Base-by-base conservation (phyloP, 1,140 invertebrate species). In the Bathynomus jamesi region DNA sequence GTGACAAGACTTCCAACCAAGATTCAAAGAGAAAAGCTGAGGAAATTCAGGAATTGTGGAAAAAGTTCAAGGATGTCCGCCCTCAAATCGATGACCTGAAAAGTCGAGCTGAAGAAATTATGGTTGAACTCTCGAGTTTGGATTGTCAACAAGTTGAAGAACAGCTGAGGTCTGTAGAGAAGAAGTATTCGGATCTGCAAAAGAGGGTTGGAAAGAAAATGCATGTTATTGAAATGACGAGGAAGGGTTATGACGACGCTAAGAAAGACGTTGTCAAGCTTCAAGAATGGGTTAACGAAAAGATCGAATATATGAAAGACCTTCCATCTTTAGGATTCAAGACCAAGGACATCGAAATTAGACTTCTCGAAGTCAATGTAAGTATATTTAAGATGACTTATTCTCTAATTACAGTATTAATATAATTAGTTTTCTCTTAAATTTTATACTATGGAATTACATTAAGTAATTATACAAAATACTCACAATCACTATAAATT, bases 71-170 rank as follows among this genome's bases (percentile, higher is more conserved):
- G 53, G 72, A 71, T 65, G 76, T 69, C 25, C 65, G 70, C 4
- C 66, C 67, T 11, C 65, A 76, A 65, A 74, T 78, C 10, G 65
- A 72, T 31, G 76, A 79, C 24, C 73, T 79, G 17, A 76, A 77
- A 8, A 66, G 76, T 25, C 78, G 78, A 32, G 76, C 72, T 25
- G 64, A 69, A 25, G 76, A 77, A n/a, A 67, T 77, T 21, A 77
- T 72, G 65, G 53, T 69, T 28, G 78, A 79, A 46, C 79, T 79
- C 76, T 81, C 90, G 80, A 93, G 91, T 81, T 82, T 93, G 53
- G 94, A 96, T 81, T 89, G 89, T 0, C 92, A 95, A 77, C 91
- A 95, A 81, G 89, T 96, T 24, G 92, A 95, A 80, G 94, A 96
- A 80, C 90, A 91, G 83, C 85, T 92, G 73, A 93, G 93, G 81